Base-by-base conservation (phyloP, 2,888 invertebrate species). In the Diadromus collaris region DNA sequence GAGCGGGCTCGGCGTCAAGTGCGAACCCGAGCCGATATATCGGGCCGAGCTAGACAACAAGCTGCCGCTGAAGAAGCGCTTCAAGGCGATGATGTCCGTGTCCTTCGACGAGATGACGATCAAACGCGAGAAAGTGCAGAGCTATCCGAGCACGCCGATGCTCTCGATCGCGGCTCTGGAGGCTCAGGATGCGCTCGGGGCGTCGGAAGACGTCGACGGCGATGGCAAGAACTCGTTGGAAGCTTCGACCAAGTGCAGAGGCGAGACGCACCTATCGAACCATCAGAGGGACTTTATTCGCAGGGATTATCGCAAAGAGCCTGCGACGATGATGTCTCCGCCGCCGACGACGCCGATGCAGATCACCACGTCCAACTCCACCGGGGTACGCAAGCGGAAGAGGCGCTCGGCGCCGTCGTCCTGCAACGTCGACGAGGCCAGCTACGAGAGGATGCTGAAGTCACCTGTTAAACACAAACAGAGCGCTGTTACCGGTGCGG, bases 11-110 rank as follows among this genome's bases (percentile, higher is more conserved):
- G 83, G 82, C 4, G 63, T 82, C 4, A 84, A 84, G 56, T 78
- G 78, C 70, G 83, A 86, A 7, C 58, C 83, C 16, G 85, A 83
- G 21, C 83, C 84, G 38, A 79, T 83, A 24, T 84, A 81, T 71
- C 85, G 86, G 2, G 80, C 79, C 2, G 86, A 86, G 10, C 72
- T 84, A 2, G 85, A 86, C 44, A 88, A 84, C 60, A 90, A 88
- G 58, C 69, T 90, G 58, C 90, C 90, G 5, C 78, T 89, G 16
- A 91, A 90, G 65, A 90, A 90, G 71, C 83, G 90, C 48, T 76
- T 88, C 19, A 89, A 87, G 54, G 88, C 86, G 2, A 86, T 88
- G 82, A 85, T 86, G 83, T 76, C 86, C 0, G 73, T 82, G 73
- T 76, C 82, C 1, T 86, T 84, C 32, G 82, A 83, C 0, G 84